phyloP scores from a whole-genome alignment of 64 coral and sea anemone genomes.

The Stichodactyla mertensii region DNA sequence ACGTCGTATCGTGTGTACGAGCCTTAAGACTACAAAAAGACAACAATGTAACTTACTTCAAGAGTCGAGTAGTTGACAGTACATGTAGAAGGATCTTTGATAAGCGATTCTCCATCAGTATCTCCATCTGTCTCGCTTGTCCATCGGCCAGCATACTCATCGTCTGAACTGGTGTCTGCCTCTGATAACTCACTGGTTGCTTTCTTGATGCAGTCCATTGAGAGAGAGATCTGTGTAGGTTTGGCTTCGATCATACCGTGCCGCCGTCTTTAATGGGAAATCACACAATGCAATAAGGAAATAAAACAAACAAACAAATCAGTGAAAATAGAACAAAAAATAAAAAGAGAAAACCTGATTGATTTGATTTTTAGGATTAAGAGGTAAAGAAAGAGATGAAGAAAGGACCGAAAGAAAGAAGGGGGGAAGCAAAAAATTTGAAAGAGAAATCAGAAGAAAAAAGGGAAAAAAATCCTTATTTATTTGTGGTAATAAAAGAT shows the following conservation, averaged over 20 bases:
- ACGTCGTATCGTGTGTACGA: too few species aligned
- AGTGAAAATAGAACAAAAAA: not conserved
- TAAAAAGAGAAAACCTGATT: not conserved
- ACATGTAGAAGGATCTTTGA: constrained; percentile 4
- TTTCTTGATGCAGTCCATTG: constrained; percentile 12
- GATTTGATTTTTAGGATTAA: not conserved
- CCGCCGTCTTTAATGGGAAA: not conserved
- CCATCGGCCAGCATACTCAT: constrained; percentile 28
- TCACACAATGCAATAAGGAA: not conserved
- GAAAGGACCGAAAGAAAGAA: too few species aligned
- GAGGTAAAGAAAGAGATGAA: too few species aligned
- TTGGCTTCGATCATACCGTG: constrained; percentile 36
- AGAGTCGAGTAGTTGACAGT: not conserved
- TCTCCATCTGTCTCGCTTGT: constrained; percentile 51
- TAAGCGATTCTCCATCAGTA: constrained; percentile 49
- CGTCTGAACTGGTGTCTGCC: constrained; percentile 30
- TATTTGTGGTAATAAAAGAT: too few species aligned
- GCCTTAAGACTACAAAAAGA: too few species aligned
- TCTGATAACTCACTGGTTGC: constrained; percentile 29
- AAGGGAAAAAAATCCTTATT: too few species aligned
- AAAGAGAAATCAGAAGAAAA: too few species aligned
- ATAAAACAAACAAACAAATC: not conserved
- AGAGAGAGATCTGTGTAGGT: constrained; percentile 34
- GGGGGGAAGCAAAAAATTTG: not conserved
- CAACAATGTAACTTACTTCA: not conserved